Base-by-base conservation (phyloP, 53 echinoderm and acorn worm genomes). In the Antedon mediterranea region DNA sequence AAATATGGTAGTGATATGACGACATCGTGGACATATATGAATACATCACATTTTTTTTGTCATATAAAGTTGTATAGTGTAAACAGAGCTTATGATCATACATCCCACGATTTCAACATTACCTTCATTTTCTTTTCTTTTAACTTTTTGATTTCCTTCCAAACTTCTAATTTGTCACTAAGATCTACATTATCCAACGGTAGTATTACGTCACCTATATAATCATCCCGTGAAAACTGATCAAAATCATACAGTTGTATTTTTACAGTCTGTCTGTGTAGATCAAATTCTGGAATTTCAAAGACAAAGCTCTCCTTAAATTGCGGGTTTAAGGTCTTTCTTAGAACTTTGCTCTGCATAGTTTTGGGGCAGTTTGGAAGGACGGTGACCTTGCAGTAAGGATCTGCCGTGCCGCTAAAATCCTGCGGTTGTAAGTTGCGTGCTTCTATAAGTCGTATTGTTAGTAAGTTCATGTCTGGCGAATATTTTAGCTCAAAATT, bases 201-300 rank as follows among this genome's bases (percentile, higher is more conserved):
- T 0, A 98, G 81, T 29, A 87, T 78, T 13, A 86, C 98, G 27
- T 84, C 77, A 0, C 98, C 98, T 30, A 98, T 92, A 79, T 92
- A 98, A 78, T 98, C 98, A 78, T 98, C 98, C 27, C 98, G 81
- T n/a, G 98, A 98, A 80, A 90, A 98, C 78, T 98, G 98, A 34
- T 98, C 98, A 75, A 88, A 98, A 76, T 98, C 98, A 71, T 86
- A 92, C 31, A 98, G 77, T 72, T 90, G 82, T 33, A 98, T 88
- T 27, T 85, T 80, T 0, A 93, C 89, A 26, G 90, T 98, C 83
- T 98, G 98, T 34, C 91, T 88, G 31, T 92, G 98, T n/a, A 98
- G 88, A 74, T 98, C 98, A 32, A 83, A 77, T 79, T 98, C 98
- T 28, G 92, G 92, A 31, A 98, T 87, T 78, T 98, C 98, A 72